Evolutionary conservation across 2,888 invertebrate genomes (phyloP), one percentile per base, ranked within the genome.

Genomic region (Morpho helenor): DNA sequence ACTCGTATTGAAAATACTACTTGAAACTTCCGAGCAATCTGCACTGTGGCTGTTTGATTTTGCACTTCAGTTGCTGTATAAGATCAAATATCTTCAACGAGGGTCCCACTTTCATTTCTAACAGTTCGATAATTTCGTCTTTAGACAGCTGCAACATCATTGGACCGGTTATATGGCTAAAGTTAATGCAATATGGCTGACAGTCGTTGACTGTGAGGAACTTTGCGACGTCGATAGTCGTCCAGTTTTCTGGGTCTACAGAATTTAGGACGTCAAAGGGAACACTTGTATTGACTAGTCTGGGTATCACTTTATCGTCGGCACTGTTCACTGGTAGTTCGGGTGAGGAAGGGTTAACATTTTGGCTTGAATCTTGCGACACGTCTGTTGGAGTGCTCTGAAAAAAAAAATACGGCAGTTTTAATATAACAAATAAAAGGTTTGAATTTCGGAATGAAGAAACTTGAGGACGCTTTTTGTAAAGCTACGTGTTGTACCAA

Each of bases 81-180:
- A 98, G 93, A 89, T 98, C 97, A 77, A 93, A 96, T 72, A 98
- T 97, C 91, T 98, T 98, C 61, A 98, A 84, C 16, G 98, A 97
- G 7, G 98, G 98, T 2, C 98, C 98, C 60, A 98, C 97, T 92
- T 98, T 98, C 93, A 96, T 97, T 68, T 96, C 96, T 31, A 97
- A 94, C 64, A 97, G 90, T 72, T 95, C 95, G 70, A 98, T 94
- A 65, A 98, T 96, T 86, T 98, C 95, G 79, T 98, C 97, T 88
- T 98, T 97, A 52, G 95, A 95, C 60, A 98, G 88, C 66, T 94
- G 93, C 61, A 98, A 88, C 75, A 98, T 91, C 76, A 93, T 93
- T 62, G 94, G 93, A 1, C 98, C 98, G 69, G 96, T 95, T 65
- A 98, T 94, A 80, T 93, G 89, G 69, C 87, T 91, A 71, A 94